Evolutionary conservation across 2,888 invertebrate species (phyloP).

Genomic region (Limnephilus rhombicus): DNA sequence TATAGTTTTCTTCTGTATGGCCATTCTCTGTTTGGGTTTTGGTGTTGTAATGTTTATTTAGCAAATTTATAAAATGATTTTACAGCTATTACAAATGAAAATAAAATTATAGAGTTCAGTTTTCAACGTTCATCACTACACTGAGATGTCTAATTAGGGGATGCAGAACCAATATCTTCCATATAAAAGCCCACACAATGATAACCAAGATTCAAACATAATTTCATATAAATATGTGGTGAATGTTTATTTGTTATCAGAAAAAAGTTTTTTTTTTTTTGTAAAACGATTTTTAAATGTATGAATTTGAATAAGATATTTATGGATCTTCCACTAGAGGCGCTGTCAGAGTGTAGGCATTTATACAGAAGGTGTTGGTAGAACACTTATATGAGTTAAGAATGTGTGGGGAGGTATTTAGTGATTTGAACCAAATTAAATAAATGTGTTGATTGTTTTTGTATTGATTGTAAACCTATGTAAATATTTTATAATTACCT

Average conservation of each 20-base stretch:
- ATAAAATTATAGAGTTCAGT: not conserved
- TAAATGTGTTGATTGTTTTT: not conserved
- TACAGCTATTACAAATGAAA: not conserved
- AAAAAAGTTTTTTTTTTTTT: too few species aligned
- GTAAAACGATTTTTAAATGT: too few species aligned
- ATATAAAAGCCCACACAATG: not conserved
- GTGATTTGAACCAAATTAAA: slow-evolving; percentile 24
- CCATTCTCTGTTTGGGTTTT: not conserved
- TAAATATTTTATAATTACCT: slow-evolving; percentile 2
- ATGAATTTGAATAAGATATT: too few species aligned
- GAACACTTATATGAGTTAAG: not conserved
- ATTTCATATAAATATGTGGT: not conserved
- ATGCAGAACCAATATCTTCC: not conserved
- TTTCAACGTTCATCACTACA: not conserved
- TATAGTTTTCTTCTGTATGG: not conserved
- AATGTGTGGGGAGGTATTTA: not conserved
- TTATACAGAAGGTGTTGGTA: not conserved
- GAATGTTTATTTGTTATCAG: not conserved
- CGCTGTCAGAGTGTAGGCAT: not conserved
- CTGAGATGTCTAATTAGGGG: not conserved
- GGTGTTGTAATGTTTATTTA: not conserved
- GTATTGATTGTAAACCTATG: not conserved
- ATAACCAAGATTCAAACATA: not conserved
- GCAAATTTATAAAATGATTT: not conserved
- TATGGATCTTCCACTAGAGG: not conserved